Conservation (phyloP, 2,113 vertebrate genomes). For the Gambusia affinis region DNA sequence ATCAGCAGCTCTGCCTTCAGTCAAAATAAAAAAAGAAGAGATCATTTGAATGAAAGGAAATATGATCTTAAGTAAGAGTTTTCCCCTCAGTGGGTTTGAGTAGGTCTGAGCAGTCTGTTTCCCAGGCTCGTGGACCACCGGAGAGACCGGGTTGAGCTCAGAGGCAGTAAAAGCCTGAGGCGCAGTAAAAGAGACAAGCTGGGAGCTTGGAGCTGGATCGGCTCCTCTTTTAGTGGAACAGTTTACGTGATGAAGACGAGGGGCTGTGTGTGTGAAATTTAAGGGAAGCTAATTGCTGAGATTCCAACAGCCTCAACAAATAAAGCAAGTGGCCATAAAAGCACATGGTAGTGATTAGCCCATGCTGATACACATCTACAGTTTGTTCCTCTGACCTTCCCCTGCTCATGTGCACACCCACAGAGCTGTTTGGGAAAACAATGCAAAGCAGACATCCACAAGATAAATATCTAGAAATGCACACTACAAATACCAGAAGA, state of each 20-base stretch:
- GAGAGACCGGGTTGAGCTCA: conserved; percentile 56
- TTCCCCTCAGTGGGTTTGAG: conserved; percentile 10
- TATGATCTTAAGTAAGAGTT: conserved; percentile 41
- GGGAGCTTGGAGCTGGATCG: conserved; percentile 46
- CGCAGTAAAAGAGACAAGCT: conserved; percentile 47
- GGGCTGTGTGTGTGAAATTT: conserved; percentile 74
- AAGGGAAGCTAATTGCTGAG: conserved; percentile 79
- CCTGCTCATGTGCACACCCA: conserved; percentile 34
- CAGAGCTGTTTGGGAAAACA: conserved; percentile 9
- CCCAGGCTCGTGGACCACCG: conserved; percentile 64
- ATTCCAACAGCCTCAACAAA: conserved; percentile 82
- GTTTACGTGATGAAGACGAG: conserved; percentile 74
- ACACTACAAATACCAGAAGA: conserved; percentile 10
- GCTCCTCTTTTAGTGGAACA: conserved; percentile 69
- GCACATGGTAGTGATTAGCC: conserved; percentile 85
- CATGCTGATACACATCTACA: conserved; percentile 61
- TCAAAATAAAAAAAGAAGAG: conserved; percentile 58
- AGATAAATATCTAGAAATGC: conserved; percentile 50
- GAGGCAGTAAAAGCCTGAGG: conserved; percentile 61
- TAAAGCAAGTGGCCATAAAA: conserved; percentile 76
- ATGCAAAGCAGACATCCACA: conserved; percentile 77
- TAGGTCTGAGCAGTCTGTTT: conserved; percentile 46
- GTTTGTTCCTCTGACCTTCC: conserved; percentile 29
- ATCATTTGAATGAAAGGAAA: conserved; percentile 62
- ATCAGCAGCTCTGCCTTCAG: conserved; percentile 54